Base-by-base conservation (phyloP, 2,797 vertebrate species). In the Allobates femoralis region DNA sequence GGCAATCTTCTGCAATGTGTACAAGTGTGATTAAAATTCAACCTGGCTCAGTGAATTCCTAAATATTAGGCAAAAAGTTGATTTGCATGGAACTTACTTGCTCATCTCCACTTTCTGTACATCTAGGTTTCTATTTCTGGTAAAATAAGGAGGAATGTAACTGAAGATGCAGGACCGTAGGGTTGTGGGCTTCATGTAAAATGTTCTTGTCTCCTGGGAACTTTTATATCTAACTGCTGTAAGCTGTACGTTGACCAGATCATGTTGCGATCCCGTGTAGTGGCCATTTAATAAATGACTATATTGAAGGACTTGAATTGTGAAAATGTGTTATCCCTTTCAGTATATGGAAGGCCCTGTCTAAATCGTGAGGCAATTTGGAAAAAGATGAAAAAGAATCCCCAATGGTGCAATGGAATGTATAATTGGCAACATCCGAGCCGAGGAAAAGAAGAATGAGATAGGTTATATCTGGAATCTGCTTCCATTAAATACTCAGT, bases 381-480 rank as follows among this genome's bases (percentile, higher is more conserved):
- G 74, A 83, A 30, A 78, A 62, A 82, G 73, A 83, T 83, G 80
- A 83, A 87, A 83, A 67, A 83, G 51, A 71, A 71, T 83, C 62
- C 85, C 62, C 37, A n/a, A 21, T 51, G 62, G 85, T 55, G 74
- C 37, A 55, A 21, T 41, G 80, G 74, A 87, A 83, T 87, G 80
- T 41, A 77, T 14, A 55, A 83, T 77, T 87, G 74, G 85, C 80
- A 83, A 74, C 30, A 71, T 78, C 5, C 16, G 56, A 78, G 80
- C 71, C 46, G 85, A 30, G 62, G 80, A 83, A 58, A 76, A 87
- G 85, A 83, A 78, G 78, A 83, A 69, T 71, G 80, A 83, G 62
- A 46, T n/a, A 86, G 79, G 79, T 80, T 82, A 67, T 66, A 86
- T 78, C 80, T 83, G 85, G 85, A 87, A 82, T 87, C 83, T 78